phyloP scores from a whole-genome alignment of 2,113 vertebrate species.

The Aspiorhynchus laticeps region DNA sequence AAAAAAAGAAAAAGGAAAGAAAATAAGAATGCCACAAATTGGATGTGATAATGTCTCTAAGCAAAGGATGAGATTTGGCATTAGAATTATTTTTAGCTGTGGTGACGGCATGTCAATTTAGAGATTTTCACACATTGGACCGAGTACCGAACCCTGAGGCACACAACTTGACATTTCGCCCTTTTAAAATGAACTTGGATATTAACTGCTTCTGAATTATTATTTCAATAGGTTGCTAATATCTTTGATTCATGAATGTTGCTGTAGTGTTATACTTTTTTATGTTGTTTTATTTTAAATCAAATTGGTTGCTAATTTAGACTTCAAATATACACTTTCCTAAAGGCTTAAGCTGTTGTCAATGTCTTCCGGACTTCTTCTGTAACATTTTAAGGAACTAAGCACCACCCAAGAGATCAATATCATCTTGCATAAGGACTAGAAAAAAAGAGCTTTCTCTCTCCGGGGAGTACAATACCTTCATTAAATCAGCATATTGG shows the following conservation, averaged over 20 bases:
- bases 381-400: slow-evolving; percentile 25
- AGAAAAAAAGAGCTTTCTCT: neutral
- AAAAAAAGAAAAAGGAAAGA: neutral
- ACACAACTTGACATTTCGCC: neutral
- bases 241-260: neutral
- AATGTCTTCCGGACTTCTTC: neutral
- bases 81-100: neutral
- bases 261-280: neutral
- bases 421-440: slow-evolving; percentile 30
- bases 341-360: neutral
- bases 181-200: neutral
- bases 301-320: neutral
- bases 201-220: neutral
- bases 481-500: slow-evolving; percentile 44
- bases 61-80: neutral
- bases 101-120: neutral
- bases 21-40: neutral
- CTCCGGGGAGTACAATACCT: slow-evolving; percentile 15
- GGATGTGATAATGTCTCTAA: neutral
- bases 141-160: neutral
- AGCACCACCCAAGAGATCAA: slow-evolving; percentile 28
- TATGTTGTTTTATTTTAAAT: neutral
- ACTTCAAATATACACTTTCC: neutral
- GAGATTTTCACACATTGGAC: neutral
- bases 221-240: neutral